Percentiles rank a stretch among this genome's conserved stretches.
phyloP scores from a whole-genome alignment of 1,140 invertebrate genomes.

The Diprion similis region DNA sequence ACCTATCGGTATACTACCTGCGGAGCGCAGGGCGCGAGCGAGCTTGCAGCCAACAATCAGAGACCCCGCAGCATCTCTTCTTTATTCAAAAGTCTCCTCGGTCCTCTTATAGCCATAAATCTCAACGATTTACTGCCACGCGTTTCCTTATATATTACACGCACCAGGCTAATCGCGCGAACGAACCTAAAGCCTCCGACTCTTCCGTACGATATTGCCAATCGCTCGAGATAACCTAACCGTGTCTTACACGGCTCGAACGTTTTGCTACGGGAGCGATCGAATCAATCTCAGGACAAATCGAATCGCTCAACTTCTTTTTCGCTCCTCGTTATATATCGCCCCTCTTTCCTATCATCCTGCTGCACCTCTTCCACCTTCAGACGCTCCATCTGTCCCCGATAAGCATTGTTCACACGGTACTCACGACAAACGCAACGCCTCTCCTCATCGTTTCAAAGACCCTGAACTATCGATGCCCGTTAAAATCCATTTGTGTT shows the following conservation, averaged over 20 bases:
- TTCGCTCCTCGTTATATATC: too few species aligned
- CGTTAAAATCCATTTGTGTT: too few species aligned
- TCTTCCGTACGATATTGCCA: neutral
- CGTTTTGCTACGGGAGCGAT: conserved; percentile 1
- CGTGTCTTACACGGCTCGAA: conserved; percentile 1
- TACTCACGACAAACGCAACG: too few species aligned
- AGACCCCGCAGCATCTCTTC: neutral
- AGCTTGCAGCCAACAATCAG: too few species aligned
- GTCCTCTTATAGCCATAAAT: neutral
- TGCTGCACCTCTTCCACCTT: too few species aligned
- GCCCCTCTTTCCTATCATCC: too few species aligned
- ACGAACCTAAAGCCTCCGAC: neutral
- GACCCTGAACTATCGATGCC: too few species aligned
- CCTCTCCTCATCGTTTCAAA: too few species aligned
- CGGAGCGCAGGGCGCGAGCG: too few species aligned
- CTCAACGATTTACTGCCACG: neutral
- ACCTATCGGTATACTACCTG: too few species aligned
- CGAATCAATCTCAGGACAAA: neutral
- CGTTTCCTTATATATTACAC: neutral
- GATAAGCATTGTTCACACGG: too few species aligned
- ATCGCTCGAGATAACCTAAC: conserved; percentile 7
- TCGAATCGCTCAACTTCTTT: neutral
- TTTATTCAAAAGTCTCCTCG: neutral
- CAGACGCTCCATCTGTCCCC: too few species aligned
- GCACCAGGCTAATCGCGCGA: neutral